Base-by-base conservation (phyloP, 2,888 invertebrate species). In the Pocota personata region DNA sequence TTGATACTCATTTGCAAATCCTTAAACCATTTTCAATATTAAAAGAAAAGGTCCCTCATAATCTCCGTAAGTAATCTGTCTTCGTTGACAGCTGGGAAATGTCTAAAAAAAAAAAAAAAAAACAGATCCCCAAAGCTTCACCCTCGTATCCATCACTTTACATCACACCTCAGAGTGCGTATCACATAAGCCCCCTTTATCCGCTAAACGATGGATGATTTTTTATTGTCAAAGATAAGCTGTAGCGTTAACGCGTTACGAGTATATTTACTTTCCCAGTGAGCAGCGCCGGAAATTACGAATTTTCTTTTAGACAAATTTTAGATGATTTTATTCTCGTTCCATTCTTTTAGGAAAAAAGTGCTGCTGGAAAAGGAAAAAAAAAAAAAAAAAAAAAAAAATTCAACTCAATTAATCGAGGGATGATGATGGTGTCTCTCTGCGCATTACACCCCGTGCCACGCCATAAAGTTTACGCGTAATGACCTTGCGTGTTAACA, bases 401-500 rank as follows among this genome's bases (percentile, higher is more conserved):
- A 32, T 14, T 27, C 19, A 67, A 52, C 14, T 24, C 66, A 66
- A 55, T 69, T 69, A 69, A 30, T 40, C 7, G 21, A 27, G 27
- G 16, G 27, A 8, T 40, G 40, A n/a, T 27, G 4, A 8, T 30
- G 27, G 21, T 35, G 19, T 16, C 35, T 48, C 12, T 58, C 27
- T 24, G 27, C 4, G 14, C 14, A 48, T 21, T 16, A 58, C 24
- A 32, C 30, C 27, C n/a, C 7, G 19, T 16, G 21, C 30, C 16
- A 8, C 52, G 50, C 73, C 37, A 16, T 73, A 43, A 55, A 64
- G 62, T 32, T 43, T 8, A 55, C 52, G 62, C 73, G 30, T 55
- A 73, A 64, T 43, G 21, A 62, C 21, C 8, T 32, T 30, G 62
- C 62, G 43, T 73, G 73, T 64, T 55, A 73, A 73, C 73, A 64